A percentile compares a stretch with the other conserved stretches of the same genome.
phyloP scores from a whole-genome alignment of 2,113 vertebrate species.

The Tragulus kanchil region DNA sequence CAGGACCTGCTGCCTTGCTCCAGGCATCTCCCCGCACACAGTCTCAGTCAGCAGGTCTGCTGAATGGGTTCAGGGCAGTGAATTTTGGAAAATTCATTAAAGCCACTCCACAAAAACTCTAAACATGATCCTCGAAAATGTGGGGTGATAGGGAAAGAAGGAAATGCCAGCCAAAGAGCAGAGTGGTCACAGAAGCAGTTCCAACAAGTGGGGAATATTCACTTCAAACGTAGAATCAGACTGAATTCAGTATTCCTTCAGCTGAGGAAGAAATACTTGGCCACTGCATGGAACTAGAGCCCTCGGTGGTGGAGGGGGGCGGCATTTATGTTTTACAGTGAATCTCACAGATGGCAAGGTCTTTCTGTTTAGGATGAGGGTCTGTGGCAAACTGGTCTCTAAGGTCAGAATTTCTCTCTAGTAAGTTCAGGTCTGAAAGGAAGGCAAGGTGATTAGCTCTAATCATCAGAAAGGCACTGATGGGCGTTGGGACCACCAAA shows the following conservation, averaged over 20 bases:
- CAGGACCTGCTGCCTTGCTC: neutral
- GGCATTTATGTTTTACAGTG: constrained; percentile 73
- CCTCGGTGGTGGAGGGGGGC: neutral
- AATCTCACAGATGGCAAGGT: constrained; percentile 56
- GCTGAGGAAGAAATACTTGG: constrained; percentile 68
- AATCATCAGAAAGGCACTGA: constrained; percentile 43
- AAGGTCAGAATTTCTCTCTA: constrained; percentile 50
- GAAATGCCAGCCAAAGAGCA: constrained; percentile 1
- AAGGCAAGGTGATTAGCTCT: neutral
- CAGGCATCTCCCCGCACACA: neutral
- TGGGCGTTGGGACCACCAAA: constrained; percentile 40
- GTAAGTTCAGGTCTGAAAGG: neutral
- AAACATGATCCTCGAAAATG: neutral
- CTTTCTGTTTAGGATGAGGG: constrained; percentile 2
- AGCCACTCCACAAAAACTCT: neutral
- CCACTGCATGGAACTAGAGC: constrained; percentile 44
- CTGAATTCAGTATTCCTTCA: constrained; percentile 60
- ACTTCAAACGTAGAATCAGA: constrained; percentile 54
- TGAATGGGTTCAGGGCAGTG: neutral
- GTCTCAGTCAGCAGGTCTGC: neutral
- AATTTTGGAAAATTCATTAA: constrained; percentile 10
- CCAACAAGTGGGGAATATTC: neutral
- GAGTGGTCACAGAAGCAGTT: neutral
- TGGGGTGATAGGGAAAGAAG: neutral
- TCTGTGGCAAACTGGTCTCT: constrained; percentile 1